Percentiles rank a stretch among this genome's conserved stretches.
These are phyloP conservation scores for Lycaon pictus DNA, from an alignment of 2,113 vertebrate genomes.

Conservation along the genomic window DNA sequence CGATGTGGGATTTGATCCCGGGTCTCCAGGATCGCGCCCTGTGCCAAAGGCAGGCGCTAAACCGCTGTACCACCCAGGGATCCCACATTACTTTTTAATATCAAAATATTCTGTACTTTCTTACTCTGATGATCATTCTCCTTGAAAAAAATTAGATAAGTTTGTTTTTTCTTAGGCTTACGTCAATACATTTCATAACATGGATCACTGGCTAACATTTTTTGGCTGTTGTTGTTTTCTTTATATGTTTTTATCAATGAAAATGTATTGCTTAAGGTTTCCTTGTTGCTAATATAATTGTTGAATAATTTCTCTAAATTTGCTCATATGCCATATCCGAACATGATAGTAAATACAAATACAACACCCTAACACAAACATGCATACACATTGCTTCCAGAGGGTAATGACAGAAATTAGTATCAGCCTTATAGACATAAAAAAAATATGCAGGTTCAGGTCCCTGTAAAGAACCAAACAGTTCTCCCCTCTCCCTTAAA, in stretches of 20 bases:
- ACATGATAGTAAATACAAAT: neutral
- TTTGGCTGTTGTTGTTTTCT: neutral
- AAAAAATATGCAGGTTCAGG: neutral
- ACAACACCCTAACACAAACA: neutral
- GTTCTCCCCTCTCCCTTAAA: neutral
- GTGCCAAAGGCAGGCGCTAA: too few relatives aligned
- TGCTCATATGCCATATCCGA: neutral
- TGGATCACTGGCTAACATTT: neutral
- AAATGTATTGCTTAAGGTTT: neutral
- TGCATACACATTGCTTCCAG: neutral
- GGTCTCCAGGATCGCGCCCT: too few relatives aligned
- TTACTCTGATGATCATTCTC: neutral
- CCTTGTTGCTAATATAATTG: neutral
- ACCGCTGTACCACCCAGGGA: too few relatives aligned
- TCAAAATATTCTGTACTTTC: neutral
- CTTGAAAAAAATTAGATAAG: neutral
- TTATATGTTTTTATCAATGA: neutral
- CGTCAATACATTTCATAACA: neutral
- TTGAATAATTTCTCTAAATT: neutral
- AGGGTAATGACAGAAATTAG: neutral
- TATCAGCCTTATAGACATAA: neutral
- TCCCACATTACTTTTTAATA: neutral
- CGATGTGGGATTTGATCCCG: too few relatives aligned
- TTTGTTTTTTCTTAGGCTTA: neutral
- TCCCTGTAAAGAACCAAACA: neutral